Evolutionary conservation across 2,888 invertebrate genomes (phyloP), one percentile per base, ranked within the genome.

Genomic region (Neoascia interrupta): DNA sequence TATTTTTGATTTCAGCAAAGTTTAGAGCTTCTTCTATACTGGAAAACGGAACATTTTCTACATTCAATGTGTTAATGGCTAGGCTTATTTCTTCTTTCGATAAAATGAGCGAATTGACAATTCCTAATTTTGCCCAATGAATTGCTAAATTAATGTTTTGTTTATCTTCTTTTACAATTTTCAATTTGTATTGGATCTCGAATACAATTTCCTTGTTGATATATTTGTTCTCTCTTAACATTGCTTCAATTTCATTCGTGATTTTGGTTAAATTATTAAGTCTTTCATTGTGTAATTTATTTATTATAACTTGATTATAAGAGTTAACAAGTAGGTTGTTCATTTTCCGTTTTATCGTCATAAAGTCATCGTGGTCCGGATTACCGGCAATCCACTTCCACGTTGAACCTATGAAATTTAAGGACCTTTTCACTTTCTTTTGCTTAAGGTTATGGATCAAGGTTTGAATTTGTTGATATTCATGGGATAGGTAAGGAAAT

Each of bases 271-370:
- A 21, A 23, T 61, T 47, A 39, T 49, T 39, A 8, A 49, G 26
- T 39, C 39, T 6, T 39, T 61, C 39, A 11, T 39, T 49, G 26
- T 37, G 10, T 18, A 63, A 41, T 10, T 41, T 28, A 31, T 63
- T 63, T 8, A 61, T 61, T 18, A 49, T 39, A 8, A 51, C 10
- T 51, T 51, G 47, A 5, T 47, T 37, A 37, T 53, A 43, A 21
- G 49, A 21, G 23, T 64, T 53, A 5, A 10, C 28, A 18, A 53
- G 41, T 13, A 64, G 8, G 34, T 64, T 34, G 18, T 31, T 45
- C 43, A 53, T 54, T 61, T 72, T 66, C 36, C 5, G 49, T 28
- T 28, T 72, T 26, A 37, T 34, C 54, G 11, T 45, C 56, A 70
- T 13, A 69, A 11, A 31, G 63, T 64, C 13, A 61, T 23, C 13